Evolutionary conservation across 1,140 invertebrate genomes (phyloP).

Genomic region (Orchestia grillus): DNA sequence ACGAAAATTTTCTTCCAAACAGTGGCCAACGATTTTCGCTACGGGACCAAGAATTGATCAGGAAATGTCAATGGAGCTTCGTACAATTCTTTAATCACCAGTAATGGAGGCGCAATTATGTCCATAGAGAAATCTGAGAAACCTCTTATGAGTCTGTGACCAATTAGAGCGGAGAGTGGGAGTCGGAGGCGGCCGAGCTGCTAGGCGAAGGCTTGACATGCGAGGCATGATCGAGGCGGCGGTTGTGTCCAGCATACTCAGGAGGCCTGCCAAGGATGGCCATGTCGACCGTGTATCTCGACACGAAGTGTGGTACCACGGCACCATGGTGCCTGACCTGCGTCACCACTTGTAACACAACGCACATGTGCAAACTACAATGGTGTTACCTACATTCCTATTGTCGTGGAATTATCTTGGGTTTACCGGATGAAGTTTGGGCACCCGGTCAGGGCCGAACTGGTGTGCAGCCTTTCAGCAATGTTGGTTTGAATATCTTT

Average conservation of each 20-base stretch:
- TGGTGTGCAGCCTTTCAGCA: too few species aligned
- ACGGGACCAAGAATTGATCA: neutral
- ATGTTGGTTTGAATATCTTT: too few species aligned
- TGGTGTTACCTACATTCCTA: neutral
- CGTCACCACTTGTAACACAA: neutral
- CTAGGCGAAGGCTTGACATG: neutral
- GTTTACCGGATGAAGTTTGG: too few species aligned
- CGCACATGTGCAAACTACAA: neutral
- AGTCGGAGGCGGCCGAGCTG: neutral
- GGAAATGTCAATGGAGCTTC: neutral
- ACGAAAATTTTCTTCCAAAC: neutral
- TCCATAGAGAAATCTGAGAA: constrained; percentile 37
- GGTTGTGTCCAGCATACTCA: neutral
- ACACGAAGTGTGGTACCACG: neutral
- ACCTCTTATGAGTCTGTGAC: neutral
- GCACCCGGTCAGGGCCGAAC: too few species aligned
- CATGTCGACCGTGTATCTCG: neutral
- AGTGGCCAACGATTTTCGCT: neutral
- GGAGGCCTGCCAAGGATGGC: neutral
- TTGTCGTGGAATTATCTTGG: neutral
- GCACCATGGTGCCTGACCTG: neutral
- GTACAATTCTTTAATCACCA: neutral
- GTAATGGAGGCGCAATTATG: constrained; percentile 34
- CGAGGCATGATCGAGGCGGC: neutral
- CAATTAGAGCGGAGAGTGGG: constrained; percentile 6